Evolutionary conservation across 2,888 invertebrate genomes (phyloP).

Genomic region (Girardia tigrina): DNA sequence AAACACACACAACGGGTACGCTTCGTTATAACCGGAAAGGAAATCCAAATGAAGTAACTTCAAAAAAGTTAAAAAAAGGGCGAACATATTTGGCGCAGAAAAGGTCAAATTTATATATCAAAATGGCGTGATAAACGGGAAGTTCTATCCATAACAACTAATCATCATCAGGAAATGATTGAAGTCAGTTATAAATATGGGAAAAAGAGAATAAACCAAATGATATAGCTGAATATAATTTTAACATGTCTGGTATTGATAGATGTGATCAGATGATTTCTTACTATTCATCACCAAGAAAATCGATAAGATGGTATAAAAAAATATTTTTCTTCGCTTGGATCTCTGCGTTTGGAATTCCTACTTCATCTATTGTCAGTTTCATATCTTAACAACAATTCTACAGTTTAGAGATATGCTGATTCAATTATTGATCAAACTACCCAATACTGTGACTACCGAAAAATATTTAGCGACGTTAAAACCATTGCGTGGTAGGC

Average conservation of each 20-base stretch:
- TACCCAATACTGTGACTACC: too few relatives aligned
- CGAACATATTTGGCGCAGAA: constrained; percentile 34
- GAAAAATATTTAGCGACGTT: too few relatives aligned
- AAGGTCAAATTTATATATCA: constrained; percentile 30
- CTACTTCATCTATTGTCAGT: too few relatives aligned
- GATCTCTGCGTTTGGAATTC: too few relatives aligned
- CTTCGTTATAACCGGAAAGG: constrained; percentile 31
- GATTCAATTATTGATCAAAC: too few relatives aligned
- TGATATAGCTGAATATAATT: background rate
- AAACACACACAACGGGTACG: constrained; percentile 28
- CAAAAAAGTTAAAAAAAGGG: constrained; percentile 36
- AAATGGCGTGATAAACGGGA: constrained; percentile 37
- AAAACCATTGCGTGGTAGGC: too few relatives aligned
- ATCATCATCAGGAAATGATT: constrained; percentile 36
- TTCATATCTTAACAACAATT: too few relatives aligned
- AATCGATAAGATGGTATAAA: background rate
- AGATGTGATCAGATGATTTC: background rate
- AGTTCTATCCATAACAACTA: constrained; percentile 35
- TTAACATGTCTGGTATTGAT: background rate
- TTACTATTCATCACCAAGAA: background rate
- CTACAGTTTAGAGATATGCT: too few relatives aligned
- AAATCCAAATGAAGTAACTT: constrained; percentile 36
- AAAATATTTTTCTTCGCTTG: too few relatives aligned
- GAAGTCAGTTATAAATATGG: constrained; percentile 24
- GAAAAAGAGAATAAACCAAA: background rate